Conservation (phyloP, 2,888 invertebrate genomes). For the Drosophila longiperda region DNA sequence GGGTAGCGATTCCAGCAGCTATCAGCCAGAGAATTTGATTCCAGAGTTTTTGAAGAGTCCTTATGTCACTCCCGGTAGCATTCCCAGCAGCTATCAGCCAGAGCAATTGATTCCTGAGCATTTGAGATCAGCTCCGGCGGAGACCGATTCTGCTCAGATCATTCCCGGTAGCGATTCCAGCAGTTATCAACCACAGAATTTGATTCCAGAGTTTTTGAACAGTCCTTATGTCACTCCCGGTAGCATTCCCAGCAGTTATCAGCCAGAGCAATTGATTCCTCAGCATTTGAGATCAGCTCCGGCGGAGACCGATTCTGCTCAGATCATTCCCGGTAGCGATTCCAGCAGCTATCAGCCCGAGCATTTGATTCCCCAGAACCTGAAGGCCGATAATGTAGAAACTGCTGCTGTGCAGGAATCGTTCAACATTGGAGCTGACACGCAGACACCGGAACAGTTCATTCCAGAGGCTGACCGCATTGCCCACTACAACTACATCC, state of each 20-base stretch:
- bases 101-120: conserved; percentile 17
- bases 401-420: background rate
- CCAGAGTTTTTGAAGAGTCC: conserved; percentile 10
- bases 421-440: conserved; percentile 1
- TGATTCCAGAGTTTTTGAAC: conserved; percentile 12
- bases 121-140: too few species aligned
- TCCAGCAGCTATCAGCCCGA: conserved; percentile 41
- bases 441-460: background rate
- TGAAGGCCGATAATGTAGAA: conserved; percentile 5
- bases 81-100: conserved; percentile 50
- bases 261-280: conserved; percentile 29
- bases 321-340: conserved; percentile 22
- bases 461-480: background rate
- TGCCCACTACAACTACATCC: conserved; percentile 1
- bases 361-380: conserved; percentile 33
- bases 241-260: conserved; percentile 36
- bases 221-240: conserved; percentile 8
- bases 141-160: background rate
- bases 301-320: background rate
- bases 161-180: conserved; percentile 33
- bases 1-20: too few species aligned
- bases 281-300: background rate
- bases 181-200: conserved; percentile 37
- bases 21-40: conserved; percentile 40
- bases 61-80: conserved; percentile 21